Evolutionary conservation across 2,888 invertebrate species (phyloP).

Genomic region (Crioceris asparagi): DNA sequence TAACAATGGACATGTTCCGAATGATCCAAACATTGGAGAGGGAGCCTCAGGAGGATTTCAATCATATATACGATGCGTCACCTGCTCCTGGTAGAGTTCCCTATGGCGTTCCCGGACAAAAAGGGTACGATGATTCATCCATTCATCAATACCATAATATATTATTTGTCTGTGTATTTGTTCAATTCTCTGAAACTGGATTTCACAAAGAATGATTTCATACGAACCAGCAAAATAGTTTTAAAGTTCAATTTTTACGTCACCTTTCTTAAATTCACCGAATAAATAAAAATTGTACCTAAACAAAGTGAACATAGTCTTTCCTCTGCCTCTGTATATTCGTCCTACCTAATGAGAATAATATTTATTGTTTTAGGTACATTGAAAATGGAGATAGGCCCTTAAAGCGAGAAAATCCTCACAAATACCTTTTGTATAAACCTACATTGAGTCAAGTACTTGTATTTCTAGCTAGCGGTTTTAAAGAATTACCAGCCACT

Average conservation of each 20-base stretch:
- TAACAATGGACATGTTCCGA: constrained; percentile 96
- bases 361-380: constrained; percentile 25
- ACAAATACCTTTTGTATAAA: constrained; percentile 92
- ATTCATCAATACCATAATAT: neutral
- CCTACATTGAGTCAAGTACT: constrained; percentile 89
- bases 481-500: constrained; percentile 85
- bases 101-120: constrained; percentile 35
- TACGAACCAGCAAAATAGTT: too few species aligned
- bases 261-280: too few species aligned
- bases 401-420: constrained; percentile 75
- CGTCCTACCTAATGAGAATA: neutral
- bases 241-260: too few species aligned
- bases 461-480: constrained; percentile 84
- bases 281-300: too few species aligned
- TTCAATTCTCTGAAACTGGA: neutral
- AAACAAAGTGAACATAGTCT: too few species aligned
- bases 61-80: constrained; percentile 60
- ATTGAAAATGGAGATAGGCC: constrained; percentile 63
- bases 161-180: neutral
- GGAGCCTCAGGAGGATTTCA: constrained; percentile 76
- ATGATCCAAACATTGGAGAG: constrained; percentile 92
- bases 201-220: neutral
- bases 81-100: constrained; percentile 59
- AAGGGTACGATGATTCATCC: constrained; percentile 31
- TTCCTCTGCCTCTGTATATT: too few species aligned